Percentiles rank a stretch among this genome's conserved stretches.
phyloP scores from a whole-genome alignment of 1,140 invertebrate species.

The Potamilus streckersoni region DNA sequence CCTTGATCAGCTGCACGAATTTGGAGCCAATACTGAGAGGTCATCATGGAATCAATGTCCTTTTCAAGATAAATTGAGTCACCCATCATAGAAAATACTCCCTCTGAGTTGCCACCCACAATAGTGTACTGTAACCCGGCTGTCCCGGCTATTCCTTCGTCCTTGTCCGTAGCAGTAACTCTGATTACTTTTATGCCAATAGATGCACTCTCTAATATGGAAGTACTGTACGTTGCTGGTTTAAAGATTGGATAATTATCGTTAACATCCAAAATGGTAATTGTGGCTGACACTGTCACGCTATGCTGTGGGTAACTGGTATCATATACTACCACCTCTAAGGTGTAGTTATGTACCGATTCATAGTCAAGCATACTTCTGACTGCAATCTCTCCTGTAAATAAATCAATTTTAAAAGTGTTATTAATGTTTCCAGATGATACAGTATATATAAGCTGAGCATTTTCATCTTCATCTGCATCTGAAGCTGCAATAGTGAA shows the following conservation, averaged over 20 bases:
- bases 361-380: constrained; percentile 29
- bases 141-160: constrained; percentile 22
- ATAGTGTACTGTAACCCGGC: constrained; percentile 22
- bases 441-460: constrained; percentile 28
- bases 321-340: constrained; percentile 22
- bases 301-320: constrained; percentile 7
- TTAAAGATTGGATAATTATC: constrained; percentile 50
- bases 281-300: constrained; percentile 17
- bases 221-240: constrained; percentile 34
- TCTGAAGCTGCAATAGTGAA: constrained; percentile 17
- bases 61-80: constrained; percentile 8
- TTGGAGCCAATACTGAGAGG: no score
- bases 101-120: constrained; percentile 20
- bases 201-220: constrained; percentile 37
- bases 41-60: no score
- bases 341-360: constrained; percentile 21
- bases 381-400: constrained; percentile 22
- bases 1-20: no score
- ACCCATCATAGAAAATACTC: constrained; percentile 19
- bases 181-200: constrained; percentile 24
- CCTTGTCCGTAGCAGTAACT: constrained; percentile 39
- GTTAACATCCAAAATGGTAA: constrained; percentile 36
- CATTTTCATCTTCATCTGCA: constrained; percentile 13
- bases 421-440: constrained; percentile 28
- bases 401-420: constrained; percentile 27